Evolutionary conservation across 2,888 invertebrate species (phyloP).

Genomic region (Tethea ocularis): DNA sequence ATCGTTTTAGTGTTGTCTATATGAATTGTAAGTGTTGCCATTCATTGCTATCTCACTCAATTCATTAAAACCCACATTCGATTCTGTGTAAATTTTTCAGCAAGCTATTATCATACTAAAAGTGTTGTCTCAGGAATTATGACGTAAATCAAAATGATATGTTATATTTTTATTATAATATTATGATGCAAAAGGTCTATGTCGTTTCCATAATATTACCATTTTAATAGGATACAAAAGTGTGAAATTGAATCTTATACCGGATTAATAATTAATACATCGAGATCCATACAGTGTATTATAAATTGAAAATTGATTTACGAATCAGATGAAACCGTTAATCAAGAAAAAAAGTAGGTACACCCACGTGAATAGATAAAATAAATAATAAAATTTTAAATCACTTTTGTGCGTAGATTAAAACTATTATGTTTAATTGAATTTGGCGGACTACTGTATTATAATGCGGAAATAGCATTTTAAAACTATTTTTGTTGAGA

Average conservation of each 20-base stretch:
- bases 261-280: slow-evolving; percentile 7
- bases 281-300: slow-evolving; percentile 6
- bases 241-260: slow-evolving; percentile 27
- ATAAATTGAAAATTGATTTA: slow-evolving; percentile 20
- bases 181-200: slow-evolving; percentile 15
- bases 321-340: background rate
- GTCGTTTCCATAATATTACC: slow-evolving; percentile 21
- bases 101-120: background rate
- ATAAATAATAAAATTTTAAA: background rate
- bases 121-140: background rate
- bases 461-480: background rate
- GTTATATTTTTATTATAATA: slow-evolving; percentile 8
- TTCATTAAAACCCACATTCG: background rate
- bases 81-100: background rate
- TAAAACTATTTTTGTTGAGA: background rate
- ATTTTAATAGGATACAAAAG: slow-evolving; percentile 35
- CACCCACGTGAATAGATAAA: background rate
- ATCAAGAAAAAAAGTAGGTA: background rate
- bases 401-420: background rate
- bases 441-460: background rate
- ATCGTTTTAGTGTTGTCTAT: too few species aligned
- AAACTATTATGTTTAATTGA: slow-evolving; percentile 1
- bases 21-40: background rate
- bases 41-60: background rate
- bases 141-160: background rate